phyloP scores from a whole-genome alignment of 2,797 vertebrate species.

The Spizella passerina region DNA sequence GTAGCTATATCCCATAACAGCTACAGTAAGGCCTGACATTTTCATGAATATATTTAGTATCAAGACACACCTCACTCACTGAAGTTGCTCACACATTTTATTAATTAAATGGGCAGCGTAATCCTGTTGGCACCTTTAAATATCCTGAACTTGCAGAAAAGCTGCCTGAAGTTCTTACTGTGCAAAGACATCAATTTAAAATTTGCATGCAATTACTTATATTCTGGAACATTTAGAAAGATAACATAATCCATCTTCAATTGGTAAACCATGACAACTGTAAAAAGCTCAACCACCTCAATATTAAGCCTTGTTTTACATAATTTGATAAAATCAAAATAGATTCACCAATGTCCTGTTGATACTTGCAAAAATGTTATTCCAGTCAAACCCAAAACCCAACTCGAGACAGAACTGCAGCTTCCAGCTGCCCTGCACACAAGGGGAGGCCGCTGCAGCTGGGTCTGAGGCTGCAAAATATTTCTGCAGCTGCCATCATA shows the following conservation, averaged over 20 bases:
- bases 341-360: not conserved
- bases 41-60: not conserved
- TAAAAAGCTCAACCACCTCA: not conserved
- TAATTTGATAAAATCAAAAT: not conserved
- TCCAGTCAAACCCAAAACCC: not conserved
- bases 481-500: not conserved
- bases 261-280: not conserved
- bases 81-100: not conserved
- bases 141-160: not conserved
- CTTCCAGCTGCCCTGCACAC: not conserved
- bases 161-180: not conserved
- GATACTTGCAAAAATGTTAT: not conserved
- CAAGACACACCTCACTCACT: not conserved
- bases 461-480: not conserved
- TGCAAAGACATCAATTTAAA: not conserved
- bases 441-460: not conserved
- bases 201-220: not conserved
- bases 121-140: not conserved
- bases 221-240: not conserved
- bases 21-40: not conserved
- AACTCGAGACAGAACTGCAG: not conserved
- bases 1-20: not conserved
- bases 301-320: not conserved
- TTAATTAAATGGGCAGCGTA: not conserved
- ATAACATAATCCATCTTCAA: not conserved